A percentile compares a stretch with the other conserved stretches of the same genome.
These are phyloP conservation scores for Triplophysa siluroides DNA, from an alignment of 2,113 vertebrate species.

Conservation along the genomic window DNA sequence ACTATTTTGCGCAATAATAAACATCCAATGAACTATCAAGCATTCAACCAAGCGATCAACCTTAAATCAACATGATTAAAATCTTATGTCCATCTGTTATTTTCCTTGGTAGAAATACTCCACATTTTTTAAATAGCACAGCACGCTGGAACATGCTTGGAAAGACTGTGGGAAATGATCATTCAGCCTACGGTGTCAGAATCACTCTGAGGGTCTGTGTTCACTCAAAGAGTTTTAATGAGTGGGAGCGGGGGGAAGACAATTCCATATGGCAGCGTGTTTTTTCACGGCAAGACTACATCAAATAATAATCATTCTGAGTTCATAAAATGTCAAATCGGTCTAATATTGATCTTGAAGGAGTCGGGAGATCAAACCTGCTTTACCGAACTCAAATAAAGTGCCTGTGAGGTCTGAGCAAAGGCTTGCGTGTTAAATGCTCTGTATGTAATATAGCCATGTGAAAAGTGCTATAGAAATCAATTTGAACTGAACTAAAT, in stretches of 20 bases:
- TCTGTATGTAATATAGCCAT: no score
- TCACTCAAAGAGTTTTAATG: conserved; percentile 42
- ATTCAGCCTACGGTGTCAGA: conserved; percentile 34
- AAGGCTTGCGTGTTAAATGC: no score
- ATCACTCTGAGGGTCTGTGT: conserved; percentile 46
- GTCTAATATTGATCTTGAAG: not conserved
- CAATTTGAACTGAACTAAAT: no score
- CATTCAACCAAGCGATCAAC: no score
- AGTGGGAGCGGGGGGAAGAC: not conserved
- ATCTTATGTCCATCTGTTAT: not conserved
- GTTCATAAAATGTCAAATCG: not conserved
- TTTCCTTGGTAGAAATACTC: not conserved
- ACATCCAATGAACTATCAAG: no score
- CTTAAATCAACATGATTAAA: not conserved
- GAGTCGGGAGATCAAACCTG: no score
- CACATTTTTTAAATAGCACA: not conserved
- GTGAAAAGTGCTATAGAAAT: no score
- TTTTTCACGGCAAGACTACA: conserved; percentile 25
- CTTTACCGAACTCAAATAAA: no score
- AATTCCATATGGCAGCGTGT: conserved; percentile 45
- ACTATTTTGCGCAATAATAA: no score
- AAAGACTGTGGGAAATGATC: conserved; percentile 26
- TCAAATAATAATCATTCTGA: not conserved
- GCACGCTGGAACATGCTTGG: conserved; percentile 42
- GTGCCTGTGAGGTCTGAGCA: no score